phyloP scores from a whole-genome alignment of 2,888 invertebrate species.

The Diarsia brunnea region DNA sequence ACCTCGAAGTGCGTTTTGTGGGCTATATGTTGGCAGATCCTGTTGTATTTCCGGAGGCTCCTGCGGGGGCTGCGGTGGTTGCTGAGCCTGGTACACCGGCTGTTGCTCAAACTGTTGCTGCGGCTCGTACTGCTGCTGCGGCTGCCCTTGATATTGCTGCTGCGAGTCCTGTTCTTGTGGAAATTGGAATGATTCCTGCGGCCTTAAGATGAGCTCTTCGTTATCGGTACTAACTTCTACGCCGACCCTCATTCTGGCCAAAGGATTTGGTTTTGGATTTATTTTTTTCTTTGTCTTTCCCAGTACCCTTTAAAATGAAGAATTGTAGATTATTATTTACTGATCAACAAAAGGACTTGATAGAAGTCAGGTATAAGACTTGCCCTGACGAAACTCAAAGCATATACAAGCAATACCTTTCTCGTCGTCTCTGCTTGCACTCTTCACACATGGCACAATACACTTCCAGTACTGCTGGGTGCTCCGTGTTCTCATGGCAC shows the following conservation, averaged over 20 bases:
- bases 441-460: constrained; percentile 86
- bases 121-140: constrained; percentile 2
- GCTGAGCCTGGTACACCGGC: background rate
- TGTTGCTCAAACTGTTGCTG: background rate
- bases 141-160: constrained; percentile 7
- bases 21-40: background rate
- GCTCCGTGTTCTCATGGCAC: constrained; percentile 72
- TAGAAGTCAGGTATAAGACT: background rate
- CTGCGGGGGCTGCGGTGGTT: background rate
- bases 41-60: background rate
- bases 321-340: constrained; percentile 10
- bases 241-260: constrained; percentile 32
- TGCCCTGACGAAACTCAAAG: background rate
- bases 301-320: constrained; percentile 33
- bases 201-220: background rate
- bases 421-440: constrained; percentile 76
- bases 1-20: constrained; percentile 25
- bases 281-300: constrained; percentile 29
- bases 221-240: background rate
- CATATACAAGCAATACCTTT: constrained; percentile 49
- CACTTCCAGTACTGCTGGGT: constrained; percentile 75
- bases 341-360: background rate
- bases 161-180: constrained; percentile 15
- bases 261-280: constrained; percentile 10
- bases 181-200: constrained; percentile 7